Evolutionary conservation across 2,888 invertebrate species (phyloP).

Genomic region (Cancer borealis): DNA sequence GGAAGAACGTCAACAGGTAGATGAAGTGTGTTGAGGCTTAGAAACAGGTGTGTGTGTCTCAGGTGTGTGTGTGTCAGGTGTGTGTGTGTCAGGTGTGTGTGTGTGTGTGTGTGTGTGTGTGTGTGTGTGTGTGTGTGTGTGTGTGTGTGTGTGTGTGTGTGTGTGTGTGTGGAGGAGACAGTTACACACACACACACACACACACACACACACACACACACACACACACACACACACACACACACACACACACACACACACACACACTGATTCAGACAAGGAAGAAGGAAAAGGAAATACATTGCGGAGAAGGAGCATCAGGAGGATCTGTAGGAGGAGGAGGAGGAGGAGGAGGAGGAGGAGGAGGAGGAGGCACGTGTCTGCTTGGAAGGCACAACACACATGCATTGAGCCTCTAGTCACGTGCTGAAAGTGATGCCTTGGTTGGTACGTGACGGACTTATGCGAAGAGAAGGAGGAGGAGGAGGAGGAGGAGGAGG

Average conservation of each 20-base stretch:
- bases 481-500: constrained; percentile 32
- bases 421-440: constrained; percentile 28
- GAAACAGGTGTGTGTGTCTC: constrained; percentile 27
- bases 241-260: background rate
- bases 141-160: background rate
- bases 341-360: constrained; percentile 23
- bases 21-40: background rate
- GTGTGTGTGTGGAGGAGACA: no score
- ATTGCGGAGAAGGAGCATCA: background rate
- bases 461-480: background rate
- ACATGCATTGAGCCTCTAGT: background rate
- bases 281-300: background rate
- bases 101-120: constrained; percentile 16
- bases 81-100: background rate
- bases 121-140: background rate
- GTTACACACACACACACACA: background rate
- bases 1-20: background rate
- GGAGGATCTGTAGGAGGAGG: constrained; percentile 34
- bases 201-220: background rate
- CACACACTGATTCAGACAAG: background rate
- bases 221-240: no score
- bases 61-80: background rate
- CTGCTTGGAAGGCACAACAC: constrained; percentile 1
- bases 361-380: constrained; percentile 5
- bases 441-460: constrained; percentile 7